Conservation (phyloP, 2,888 invertebrate genomes). For the Leptinotarsa juncta region DNA sequence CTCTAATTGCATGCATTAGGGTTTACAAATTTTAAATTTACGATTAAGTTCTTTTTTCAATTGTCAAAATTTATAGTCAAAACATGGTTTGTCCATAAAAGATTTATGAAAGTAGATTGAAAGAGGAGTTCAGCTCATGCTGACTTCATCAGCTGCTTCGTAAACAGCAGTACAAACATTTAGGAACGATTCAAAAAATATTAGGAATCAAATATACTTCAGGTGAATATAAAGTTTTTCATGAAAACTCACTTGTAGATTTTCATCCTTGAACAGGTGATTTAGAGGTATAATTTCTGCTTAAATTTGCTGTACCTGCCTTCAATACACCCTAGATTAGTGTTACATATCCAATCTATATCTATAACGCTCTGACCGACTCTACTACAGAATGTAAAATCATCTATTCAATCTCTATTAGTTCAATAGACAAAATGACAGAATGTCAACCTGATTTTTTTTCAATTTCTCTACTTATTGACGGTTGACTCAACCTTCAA, state of each 20-base stretch:
- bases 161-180: neutral
- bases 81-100: too few relatives aligned
- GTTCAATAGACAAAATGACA: neutral
- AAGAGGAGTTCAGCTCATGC: neutral
- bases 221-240: neutral
- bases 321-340: too few relatives aligned
- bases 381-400: too few relatives aligned
- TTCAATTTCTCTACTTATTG: neutral
- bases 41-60: neutral
- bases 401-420: too few relatives aligned
- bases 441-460: neutral
- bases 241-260: neutral
- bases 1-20: too few relatives aligned
- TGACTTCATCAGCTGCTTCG: neutral
- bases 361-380: too few relatives aligned
- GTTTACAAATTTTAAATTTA: neutral
- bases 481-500: neutral
- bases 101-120: too few relatives aligned
- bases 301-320: too few relatives aligned
- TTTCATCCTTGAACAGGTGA: neutral
- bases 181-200: neutral
- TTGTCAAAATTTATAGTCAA: neutral
- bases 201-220: too few relatives aligned
- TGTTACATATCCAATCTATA: too few relatives aligned
- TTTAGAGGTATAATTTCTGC: too few relatives aligned